Percentiles rank a stretch among this genome's conserved stretches.
These are phyloP conservation scores for Caenorhabditis doughertyi DNA, from an alignment of 2,888 invertebrate genomes.

Conservation along the genomic window DNA sequence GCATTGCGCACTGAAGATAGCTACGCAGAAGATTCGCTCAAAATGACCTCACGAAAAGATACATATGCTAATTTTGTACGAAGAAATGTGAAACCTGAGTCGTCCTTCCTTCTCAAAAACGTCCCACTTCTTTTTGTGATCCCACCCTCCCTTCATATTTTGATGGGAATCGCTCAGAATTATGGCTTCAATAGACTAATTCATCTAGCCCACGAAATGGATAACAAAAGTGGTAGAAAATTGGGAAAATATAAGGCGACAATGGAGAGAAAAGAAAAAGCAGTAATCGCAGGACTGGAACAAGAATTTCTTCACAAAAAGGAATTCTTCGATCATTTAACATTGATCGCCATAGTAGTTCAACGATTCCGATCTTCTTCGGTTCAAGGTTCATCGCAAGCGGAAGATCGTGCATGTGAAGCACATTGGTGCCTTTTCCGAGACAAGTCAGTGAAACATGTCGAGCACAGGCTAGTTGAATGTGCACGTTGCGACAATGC, in stretches of 20 bases:
- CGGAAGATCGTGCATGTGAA: too few relatives aligned
- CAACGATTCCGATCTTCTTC: too few relatives aligned
- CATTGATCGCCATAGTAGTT: too few relatives aligned
- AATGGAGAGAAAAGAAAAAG: too few relatives aligned
- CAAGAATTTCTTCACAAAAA: too few relatives aligned
- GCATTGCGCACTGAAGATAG: not conserved
- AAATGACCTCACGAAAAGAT: not conserved
- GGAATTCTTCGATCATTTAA: too few relatives aligned
- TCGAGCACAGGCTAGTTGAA: too few relatives aligned
- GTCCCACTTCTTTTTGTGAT: not conserved
- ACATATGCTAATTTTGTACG: not conserved
- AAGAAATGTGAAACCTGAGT: not conserved
- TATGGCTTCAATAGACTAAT: not conserved
- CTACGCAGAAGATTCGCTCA: not conserved
- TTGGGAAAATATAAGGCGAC: too few relatives aligned
- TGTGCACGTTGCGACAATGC: too few relatives aligned
- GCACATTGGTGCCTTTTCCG: too few relatives aligned
- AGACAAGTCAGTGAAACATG: too few relatives aligned
- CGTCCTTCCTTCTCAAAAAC: not conserved
- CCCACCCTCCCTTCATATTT: not conserved
- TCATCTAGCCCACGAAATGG: not conserved
- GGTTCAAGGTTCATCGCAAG: not conserved
- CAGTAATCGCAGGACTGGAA: too few relatives aligned
- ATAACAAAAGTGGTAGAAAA: not conserved
- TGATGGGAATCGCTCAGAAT: not conserved